Evolutionary conservation across 2,888 invertebrate genomes (phyloP).

Genomic region (Bursaphelenchus okinawaensis): DNA sequence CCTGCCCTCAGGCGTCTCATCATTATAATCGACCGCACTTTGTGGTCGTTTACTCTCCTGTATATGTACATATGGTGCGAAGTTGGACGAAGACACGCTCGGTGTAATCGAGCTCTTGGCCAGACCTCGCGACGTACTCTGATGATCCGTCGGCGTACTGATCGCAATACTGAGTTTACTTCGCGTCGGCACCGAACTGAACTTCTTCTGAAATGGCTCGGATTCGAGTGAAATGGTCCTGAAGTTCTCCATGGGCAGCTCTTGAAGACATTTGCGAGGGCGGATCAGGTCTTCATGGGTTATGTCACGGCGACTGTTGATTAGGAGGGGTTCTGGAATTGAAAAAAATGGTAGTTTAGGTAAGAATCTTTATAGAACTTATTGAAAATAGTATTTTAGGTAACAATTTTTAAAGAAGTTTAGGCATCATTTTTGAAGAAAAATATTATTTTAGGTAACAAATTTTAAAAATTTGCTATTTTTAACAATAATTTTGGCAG

Average conservation of each 20-base stretch:
- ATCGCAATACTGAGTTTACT: conserved; percentile 1
- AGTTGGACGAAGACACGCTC: conserved; percentile 1
- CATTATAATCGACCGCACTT: not conserved
- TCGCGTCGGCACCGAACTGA: not conserved
- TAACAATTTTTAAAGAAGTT: too few relatives aligned
- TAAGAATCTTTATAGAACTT: not conserved
- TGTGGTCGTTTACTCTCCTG: not conserved
- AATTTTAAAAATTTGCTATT: too few relatives aligned
- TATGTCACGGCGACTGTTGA: conserved; percentile 2
- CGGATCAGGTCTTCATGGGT: conserved; percentile 1
- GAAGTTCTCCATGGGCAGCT: conserved; percentile 2
- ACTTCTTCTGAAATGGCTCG: not conserved
- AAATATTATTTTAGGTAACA: too few relatives aligned
- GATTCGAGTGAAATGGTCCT: conserved; percentile 2
- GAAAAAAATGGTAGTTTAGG: not conserved
- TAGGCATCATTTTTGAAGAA: too few relatives aligned
- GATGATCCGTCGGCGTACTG: not conserved
- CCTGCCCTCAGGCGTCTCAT: conserved; percentile 1
- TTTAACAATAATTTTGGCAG: too few relatives aligned
- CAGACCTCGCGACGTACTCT: conserved; percentile 1
- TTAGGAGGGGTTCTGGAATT: conserved; percentile 19
- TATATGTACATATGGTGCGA: conserved; percentile 6
- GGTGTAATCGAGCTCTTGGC: conserved; percentile 8
- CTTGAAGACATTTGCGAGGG: not conserved
- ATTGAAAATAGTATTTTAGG: too few relatives aligned